phyloP scores from a whole-genome alignment of 2,113 vertebrate genomes.

The Cyprinus carpio region DNA sequence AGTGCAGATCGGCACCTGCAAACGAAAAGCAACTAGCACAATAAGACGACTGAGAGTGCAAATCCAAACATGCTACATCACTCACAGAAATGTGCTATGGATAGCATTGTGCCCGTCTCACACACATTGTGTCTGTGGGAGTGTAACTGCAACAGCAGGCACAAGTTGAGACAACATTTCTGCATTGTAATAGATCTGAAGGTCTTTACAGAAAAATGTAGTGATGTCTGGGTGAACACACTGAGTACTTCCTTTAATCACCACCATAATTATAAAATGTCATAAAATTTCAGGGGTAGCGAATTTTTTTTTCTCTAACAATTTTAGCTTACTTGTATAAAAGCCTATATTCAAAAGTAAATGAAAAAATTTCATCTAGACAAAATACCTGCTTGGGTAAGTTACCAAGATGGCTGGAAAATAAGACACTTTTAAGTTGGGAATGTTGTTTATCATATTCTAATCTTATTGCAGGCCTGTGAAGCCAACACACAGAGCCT shows the following conservation, averaged over 20 bases:
- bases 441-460: neutral
- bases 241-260: neutral
- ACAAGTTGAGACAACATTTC: neutral
- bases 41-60: neutral
- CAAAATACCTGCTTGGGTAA: no score
- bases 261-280: neutral
- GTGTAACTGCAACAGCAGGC: neutral
- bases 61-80: neutral
- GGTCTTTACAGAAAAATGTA: neutral
- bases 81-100: neutral
- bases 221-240: neutral
- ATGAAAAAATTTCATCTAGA: no score
- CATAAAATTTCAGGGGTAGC: neutral
- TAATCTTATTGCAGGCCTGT: neutral
- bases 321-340: neutral
- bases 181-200: neutral
- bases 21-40: neutral
- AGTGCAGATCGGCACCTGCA: conserved; percentile 82
- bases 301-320: neutral
- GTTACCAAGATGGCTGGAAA: neutral
- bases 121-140: neutral
- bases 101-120: neutral
- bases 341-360: neutral
- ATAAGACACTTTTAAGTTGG: neutral
- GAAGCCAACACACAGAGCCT: conserved; percentile 14